Evolutionary conservation across 2,797 vertebrate genomes (phyloP), one percentile per base, ranked within the genome.

Genomic region (Cephalopachus bancanus): DNA sequence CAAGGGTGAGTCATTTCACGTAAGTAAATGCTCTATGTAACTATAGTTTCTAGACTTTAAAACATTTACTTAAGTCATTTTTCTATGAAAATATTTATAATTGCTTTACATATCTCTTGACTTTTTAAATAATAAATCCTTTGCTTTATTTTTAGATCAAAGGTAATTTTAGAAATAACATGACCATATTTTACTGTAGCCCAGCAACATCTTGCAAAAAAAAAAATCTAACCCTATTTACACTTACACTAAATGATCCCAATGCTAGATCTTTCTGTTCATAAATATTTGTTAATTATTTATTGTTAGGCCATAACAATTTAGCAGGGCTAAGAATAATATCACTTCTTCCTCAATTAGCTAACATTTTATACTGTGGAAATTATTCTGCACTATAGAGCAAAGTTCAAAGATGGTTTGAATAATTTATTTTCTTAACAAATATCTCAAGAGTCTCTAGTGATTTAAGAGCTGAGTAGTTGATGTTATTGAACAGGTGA

Each of bases 111-210:
- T 1, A 71, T 72, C 5, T 11, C 14, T 87, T 80, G 44, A 24
- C 11, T 80, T 67, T 72, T 11, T 9, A n/a, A 84, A 37, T 78
- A 78, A 16, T 57, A 69, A 75, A 78, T 85, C 22, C 62, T 94
- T 71, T 51, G 33, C 89, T 81, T 96, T 5, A 22, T 81, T 55
- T 87, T 83, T 26, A 83, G 5, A 49, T 69, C 53, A 71, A 89
- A 16, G 44, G 12, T 95, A 67, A 72, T 74, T 65, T 94, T 81
- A 93, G 92, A 15, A 93, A 57, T 91, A 24, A 72, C 4, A 74
- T 83, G 37, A 49, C 16, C 62, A 7, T 89, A n/a, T 59, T 88
- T 30, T 89, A 16, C 57, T 86, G 2, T 53, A 78, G 81, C 26
- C 14, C 24, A 79, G 5, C n/a, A 3, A 75, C 76, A 76, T 17